phyloP scores from a whole-genome alignment of 2,113 vertebrate genomes.

The Pelusios castaneus region DNA sequence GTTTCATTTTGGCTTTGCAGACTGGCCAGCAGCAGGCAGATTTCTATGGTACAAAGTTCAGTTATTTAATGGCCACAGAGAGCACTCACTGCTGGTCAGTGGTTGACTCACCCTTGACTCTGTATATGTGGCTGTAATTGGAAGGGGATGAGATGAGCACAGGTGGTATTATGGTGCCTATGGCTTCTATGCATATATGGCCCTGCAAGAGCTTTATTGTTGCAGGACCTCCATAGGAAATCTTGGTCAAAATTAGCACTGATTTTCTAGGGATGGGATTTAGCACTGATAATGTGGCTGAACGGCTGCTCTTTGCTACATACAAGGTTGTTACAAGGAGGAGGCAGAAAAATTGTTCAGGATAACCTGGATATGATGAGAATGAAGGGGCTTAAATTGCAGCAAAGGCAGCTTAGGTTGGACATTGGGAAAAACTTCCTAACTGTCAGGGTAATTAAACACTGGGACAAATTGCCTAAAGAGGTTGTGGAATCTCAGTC shows the following conservation, averaged over 20 bases:
- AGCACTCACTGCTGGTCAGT: background rate
- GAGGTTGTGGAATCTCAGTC: background rate
- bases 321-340: background rate
- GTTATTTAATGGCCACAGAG: background rate
- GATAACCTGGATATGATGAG: background rate
- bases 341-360: background rate
- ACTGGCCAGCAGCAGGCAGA: background rate
- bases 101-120: conserved; percentile 18
- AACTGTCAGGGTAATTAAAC: background rate
- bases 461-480: background rate
- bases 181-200: background rate
- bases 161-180: conserved; percentile 21
- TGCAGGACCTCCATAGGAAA: background rate
- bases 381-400: background rate
- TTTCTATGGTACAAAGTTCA: background rate
- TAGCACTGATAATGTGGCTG: background rate
- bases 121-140: background rate
- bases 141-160: conserved; percentile 27
- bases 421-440: background rate
- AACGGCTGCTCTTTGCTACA: background rate
- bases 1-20: background rate
- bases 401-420: background rate
- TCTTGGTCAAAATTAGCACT: background rate
- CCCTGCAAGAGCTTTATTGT: background rate
- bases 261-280: conserved; percentile 25